These are phyloP conservation scores for Eupithecia centaureata DNA, from an alignment of 2,888 invertebrate genomes.

Conservation along the genomic window DNA sequence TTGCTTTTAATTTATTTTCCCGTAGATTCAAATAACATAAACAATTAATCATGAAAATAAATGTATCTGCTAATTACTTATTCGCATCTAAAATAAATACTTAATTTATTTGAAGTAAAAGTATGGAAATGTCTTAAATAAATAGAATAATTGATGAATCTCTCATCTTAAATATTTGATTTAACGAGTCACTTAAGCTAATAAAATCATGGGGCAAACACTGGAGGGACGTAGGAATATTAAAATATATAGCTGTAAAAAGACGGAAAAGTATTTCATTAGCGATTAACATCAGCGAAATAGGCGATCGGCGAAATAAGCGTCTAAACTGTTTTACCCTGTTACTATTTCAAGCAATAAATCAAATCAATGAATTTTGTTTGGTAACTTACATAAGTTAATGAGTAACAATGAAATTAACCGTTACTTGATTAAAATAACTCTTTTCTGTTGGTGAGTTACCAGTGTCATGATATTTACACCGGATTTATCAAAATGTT, in stretches of 20 bases:
- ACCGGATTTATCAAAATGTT: no score
- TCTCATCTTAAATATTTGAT: conserved; percentile 36
- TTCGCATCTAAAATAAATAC: conserved; percentile 8
- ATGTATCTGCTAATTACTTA: not conserved
- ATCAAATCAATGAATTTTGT: no score
- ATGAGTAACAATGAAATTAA: no score
- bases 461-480: no score
- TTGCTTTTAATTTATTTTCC: conserved; percentile 48
- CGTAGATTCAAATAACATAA: not conserved
- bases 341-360: no score
- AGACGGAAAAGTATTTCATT: conserved; percentile 11
- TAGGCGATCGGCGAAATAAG: no score
- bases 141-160: conserved; percentile 30
- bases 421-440: no score
- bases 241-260: not conserved
- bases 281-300: no score
- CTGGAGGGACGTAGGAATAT: conserved; percentile 31
- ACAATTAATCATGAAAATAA: not conserved
- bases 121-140: conserved; percentile 21
- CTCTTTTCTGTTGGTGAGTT: no score
- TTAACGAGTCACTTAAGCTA: conserved; percentile 50
- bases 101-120: conserved; percentile 14
- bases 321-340: not conserved
- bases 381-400: no score
- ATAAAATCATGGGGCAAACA: conserved; percentile 56